Base-by-base conservation (phyloP, 2,797 vertebrate species). In the Pseudochromis fuscus region DNA sequence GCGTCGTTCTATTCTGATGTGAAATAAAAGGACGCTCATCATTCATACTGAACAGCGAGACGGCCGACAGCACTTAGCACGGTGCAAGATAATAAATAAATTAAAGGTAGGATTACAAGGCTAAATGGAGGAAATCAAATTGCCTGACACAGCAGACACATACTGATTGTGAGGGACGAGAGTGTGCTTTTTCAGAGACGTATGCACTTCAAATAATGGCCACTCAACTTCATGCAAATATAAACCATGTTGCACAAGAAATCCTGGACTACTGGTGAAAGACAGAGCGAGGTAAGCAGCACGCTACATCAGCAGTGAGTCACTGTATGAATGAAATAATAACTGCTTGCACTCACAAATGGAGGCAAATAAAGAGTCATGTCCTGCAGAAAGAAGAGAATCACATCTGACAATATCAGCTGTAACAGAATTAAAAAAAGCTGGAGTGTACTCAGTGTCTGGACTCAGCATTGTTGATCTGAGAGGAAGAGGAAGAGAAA, bases 41-140 rank as follows among this genome's bases (percentile, higher is more conserved):
- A 64, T 79, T 84, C 77, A 67, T 64, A 67, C 49, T 0, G 13
- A 75, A 73, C 15, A 72, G 60, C 38, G 40, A 82, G 84, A 75
- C 66, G 38, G 71, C 72, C 56, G 46, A 44, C 57, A 84, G 85
- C 90, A 92, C 92, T 92, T 92, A 91, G 87, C 69, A 38, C 23
- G 0, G 50, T 35, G 73, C 46, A 64, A 51, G 52, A 83, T 80
- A 77, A 88, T 91, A 91, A 92, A 92, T 92, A 92, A 92, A 92
- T 92, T 90, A 90, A 87, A 80, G 88, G 79, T 83, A 77, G 77
- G 79, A 89, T 93, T 92, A 88, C 90, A 66, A 69, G 80, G 86
- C 85, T 90, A 91, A 92, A 89, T 88, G 88, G 89, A 90, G 89
- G 86, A 91, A 90, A 92, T 93, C 88, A 77, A 91, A 94, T 91